These are phyloP conservation scores for Drosophila algonquin DNA, from an alignment of 2,888 invertebrate genomes.

Conservation along the genomic window DNA sequence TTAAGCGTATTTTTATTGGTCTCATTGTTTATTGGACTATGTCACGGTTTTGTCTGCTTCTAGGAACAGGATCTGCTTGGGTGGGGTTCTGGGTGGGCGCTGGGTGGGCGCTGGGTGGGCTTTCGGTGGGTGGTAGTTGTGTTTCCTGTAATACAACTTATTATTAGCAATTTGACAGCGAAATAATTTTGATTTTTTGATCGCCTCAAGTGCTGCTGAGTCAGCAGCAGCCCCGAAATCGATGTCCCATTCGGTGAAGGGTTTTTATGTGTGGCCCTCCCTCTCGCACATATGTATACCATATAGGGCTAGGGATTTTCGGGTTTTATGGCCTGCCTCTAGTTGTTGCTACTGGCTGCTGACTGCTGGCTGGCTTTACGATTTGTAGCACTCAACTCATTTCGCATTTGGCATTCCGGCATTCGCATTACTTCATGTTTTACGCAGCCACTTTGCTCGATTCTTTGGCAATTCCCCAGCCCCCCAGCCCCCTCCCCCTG, in stretches of 20 bases:
- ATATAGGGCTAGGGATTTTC: slow-evolving; percentile 7
- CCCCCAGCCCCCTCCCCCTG: neutral
- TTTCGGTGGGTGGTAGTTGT: too few species aligned
- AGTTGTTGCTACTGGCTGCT: slow-evolving; percentile 49
- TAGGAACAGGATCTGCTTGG: too few species aligned
- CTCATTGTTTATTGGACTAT: slow-evolving; percentile 78
- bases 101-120: slow-evolving; percentile 12
- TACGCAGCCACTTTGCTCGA: slow-evolving; percentile 69
- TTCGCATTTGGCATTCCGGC: slow-evolving; percentile 70
- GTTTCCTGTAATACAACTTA: slow-evolving; percentile 69
- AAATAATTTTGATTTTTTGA: slow-evolving; percentile 78
- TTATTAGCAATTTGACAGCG: slow-evolving; percentile 76
- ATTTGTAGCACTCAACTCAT: slow-evolving; percentile 79
- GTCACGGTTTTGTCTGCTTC: slow-evolving; percentile 66
- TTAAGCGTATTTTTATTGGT: slow-evolving; percentile 80
- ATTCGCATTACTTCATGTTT: slow-evolving; percentile 77
- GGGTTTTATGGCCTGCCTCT: slow-evolving; percentile 63
- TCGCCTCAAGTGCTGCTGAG: slow-evolving; percentile 57
- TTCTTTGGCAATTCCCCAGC: slow-evolving; percentile 41
- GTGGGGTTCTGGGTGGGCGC: neutral
- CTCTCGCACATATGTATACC: slow-evolving; percentile 8
- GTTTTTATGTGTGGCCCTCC: slow-evolving; percentile 12
- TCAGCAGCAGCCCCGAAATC: slow-evolving; percentile 47
- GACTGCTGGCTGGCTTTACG: slow-evolving; percentile 59
- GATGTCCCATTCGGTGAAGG: slow-evolving; percentile 17